phyloP scores from a whole-genome alignment of 2,113 vertebrate genomes.

The Ptilonorhynchus violaceus region DNA sequence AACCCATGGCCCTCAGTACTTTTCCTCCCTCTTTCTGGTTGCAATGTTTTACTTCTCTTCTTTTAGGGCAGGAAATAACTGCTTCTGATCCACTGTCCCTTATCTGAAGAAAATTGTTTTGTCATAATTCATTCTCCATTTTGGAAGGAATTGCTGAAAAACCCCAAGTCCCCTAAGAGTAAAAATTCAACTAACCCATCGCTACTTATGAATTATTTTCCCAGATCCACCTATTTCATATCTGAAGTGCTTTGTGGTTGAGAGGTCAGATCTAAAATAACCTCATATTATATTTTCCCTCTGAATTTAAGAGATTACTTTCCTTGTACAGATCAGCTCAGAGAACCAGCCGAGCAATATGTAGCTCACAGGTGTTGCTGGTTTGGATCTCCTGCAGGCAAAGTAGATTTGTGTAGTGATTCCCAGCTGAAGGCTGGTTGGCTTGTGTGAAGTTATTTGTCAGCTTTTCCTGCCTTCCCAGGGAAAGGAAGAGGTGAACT shows the following conservation, averaged over 20 bases:
- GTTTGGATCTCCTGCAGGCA: not conserved
- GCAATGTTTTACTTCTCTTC: not conserved
- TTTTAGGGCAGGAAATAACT: not conserved
- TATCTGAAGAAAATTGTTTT: not conserved
- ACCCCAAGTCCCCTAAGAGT: not conserved
- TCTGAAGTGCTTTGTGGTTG: not conserved
- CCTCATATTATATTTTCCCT: not conserved
- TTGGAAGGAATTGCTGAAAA: slow-evolving; percentile 1
- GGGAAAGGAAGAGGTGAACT: not conserved
- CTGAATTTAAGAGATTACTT: not conserved
- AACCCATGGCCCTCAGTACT: not conserved
- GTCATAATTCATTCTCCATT: not conserved
- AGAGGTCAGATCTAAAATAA: not conserved
- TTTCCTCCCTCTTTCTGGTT: not conserved
- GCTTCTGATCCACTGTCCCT: not conserved
- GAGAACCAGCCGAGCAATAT: not conserved
- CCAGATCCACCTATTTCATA: not conserved
- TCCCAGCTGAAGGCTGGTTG: not conserved
- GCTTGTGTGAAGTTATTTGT: not conserved
- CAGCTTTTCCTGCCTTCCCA: not conserved
- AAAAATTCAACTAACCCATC: not conserved
- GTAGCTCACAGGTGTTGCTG: not conserved
- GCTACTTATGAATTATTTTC: not conserved
- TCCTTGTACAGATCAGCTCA: not conserved
- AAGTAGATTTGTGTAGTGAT: not conserved